Conservation (phyloP, 1,140 invertebrate genomes). For the Proctacanthus coquilletti region DNA sequence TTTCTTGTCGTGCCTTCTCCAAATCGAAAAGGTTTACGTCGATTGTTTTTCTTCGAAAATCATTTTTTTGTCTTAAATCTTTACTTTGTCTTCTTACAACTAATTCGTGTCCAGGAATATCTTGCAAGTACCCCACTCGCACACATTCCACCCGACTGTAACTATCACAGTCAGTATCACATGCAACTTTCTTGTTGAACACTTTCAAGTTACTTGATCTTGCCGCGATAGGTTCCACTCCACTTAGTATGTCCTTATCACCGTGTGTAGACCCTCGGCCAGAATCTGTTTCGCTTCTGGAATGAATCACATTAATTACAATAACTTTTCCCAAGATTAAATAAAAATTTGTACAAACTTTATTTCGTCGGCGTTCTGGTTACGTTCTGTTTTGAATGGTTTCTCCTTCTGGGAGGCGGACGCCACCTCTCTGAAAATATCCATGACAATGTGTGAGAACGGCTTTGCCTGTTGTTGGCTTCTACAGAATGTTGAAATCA, state of each 20-base stretch:
- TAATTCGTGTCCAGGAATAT: background rate
- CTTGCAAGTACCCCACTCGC: background rate
- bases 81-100: background rate
- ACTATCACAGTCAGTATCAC: background rate
- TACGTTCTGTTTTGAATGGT: background rate
- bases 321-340: no score
- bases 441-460: constrained; percentile 45
- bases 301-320: no score
- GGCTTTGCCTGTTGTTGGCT: constrained; percentile 35
- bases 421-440: constrained; percentile 38
- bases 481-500: constrained; percentile 42
- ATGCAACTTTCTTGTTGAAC: background rate
- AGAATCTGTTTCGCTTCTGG: constrained; percentile 7
- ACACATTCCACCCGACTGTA: background rate
- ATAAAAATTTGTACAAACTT: no score
- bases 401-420: background rate
- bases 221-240: background rate
- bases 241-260: background rate
- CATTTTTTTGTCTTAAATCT: background rate
- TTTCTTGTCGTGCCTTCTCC: background rate
- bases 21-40: constrained; percentile 2
- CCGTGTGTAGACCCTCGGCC: constrained; percentile 3
- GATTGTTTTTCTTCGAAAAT: constrained; percentile 1
- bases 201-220: background rate
- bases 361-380: background rate